Base-by-base conservation (phyloP, 2,113 vertebrate species). In the Macrotis lagotis region DNA sequence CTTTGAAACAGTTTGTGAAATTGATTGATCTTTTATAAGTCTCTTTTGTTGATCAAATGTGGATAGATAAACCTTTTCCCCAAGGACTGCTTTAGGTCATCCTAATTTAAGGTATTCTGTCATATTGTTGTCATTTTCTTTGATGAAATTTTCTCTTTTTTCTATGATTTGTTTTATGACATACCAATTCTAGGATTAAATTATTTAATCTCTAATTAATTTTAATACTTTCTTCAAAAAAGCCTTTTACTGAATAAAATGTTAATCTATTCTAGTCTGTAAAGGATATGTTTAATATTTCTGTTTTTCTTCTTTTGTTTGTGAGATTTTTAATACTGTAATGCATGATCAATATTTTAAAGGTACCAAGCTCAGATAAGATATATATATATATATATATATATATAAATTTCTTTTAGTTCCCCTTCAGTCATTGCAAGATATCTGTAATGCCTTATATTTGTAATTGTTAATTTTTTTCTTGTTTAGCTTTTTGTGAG, bases 91-190 rank as follows among this genome's bases (percentile, higher is more conserved):
- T 44, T 83, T 44, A 44, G 66, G n/a, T 83, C 1, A n/a, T 44
- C 22, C 66, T 83, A 44, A 83, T 6, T 83, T 44, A 37, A 44
- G 66, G 1, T 83, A 44, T 83, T 83, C 66, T 2, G 44, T 24
- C n/a, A 44, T 44, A 24, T 44, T 44, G 59, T 74, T 74, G 37
- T 83, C 66, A 44, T 44, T 83, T 83, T 83, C 66, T 83, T 44
- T 83, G 66, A 83, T 83, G n/a, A 83, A 83, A 44, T 83, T 83
- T 83, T 83, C 66, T 83, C n/a, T 83, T 83, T 83, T 83, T 83
- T 83, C 66, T 83, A 44, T 44, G 59, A 66, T 83, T 83, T 44
- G 16, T 83, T 83, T 19, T 83, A 83, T 83, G 66, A 44, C 66
- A 44, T 8, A 83, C 19, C 16, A 83, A 44, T 83, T 83, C 66